A percentile compares a stretch with the other conserved stretches of the same genome.
phyloP scores from a whole-genome alignment of 2,888 invertebrate genomes.

The Barypeithes pellucidus region DNA sequence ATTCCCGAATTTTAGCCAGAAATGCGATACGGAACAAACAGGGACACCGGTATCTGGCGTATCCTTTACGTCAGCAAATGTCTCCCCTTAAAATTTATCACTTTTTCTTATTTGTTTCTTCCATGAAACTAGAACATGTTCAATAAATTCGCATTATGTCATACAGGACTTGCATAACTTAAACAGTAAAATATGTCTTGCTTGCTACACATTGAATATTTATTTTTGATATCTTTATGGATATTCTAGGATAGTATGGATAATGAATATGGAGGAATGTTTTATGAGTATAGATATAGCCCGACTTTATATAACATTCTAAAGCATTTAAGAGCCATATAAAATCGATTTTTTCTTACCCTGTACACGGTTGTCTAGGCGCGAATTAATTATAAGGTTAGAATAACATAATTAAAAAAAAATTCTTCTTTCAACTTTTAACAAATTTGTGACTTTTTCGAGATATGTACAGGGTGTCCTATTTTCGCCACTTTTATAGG shows the following conservation, averaged over 20 bases:
- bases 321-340: no score
- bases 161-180: slow-evolving; percentile 33
- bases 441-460: no score
- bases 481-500: no score
- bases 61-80: slow-evolving; percentile 44
- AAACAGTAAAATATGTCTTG: slow-evolving; percentile 28
- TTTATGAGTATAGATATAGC: not conserved
- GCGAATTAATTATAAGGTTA: no score
- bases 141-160: slow-evolving; percentile 60
- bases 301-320: no score
- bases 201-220: slow-evolving; percentile 20
- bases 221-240: slow-evolving; percentile 3
- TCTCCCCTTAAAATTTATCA: slow-evolving; percentile 43
- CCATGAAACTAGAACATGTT: slow-evolving; percentile 48
- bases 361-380: no score
- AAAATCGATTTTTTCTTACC: no score
- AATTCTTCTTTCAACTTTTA: no score
- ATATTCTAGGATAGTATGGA: no score
- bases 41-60: slow-evolving; percentile 39
- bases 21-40: slow-evolving; percentile 41
- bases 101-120: slow-evolving; percentile 39
- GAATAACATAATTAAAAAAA: no score
- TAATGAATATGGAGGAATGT: not conserved
- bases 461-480: no score
- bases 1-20: slow-evolving; percentile 35